Conservation (phyloP, 2,888 invertebrate species). For the Opisthograptis luteolata region DNA sequence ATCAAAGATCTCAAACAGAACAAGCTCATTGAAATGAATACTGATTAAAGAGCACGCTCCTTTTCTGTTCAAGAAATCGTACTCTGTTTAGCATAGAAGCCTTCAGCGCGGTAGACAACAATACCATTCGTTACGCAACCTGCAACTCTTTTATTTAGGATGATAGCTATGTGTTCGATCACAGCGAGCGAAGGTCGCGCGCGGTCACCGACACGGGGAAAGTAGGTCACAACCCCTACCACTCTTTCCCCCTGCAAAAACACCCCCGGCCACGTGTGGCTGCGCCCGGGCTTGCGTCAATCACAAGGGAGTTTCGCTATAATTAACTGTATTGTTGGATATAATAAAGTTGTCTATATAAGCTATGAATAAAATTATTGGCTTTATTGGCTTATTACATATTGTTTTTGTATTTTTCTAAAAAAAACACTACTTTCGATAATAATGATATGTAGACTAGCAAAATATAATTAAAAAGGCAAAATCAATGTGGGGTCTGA, state of each 20-base stretch:
- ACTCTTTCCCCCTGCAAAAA: constrained; percentile 32
- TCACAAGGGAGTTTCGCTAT: constrained; percentile 24
- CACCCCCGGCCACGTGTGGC: constrained; percentile 54
- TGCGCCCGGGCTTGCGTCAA: constrained; percentile 41
- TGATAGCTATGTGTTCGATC: constrained; percentile 59
- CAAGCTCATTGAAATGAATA: neutral
- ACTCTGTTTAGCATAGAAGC: constrained; percentile 22
- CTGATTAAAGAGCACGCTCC: constrained; percentile 5
- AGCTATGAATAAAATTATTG: neutral
- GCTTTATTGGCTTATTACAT: too few relatives aligned
- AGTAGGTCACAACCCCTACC: constrained; percentile 72
- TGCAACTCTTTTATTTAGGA: constrained; percentile 63
- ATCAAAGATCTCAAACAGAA: neutral
- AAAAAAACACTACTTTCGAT: too few relatives aligned
- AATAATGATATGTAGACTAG: too few relatives aligned
- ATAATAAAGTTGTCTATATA: constrained; percentile 9
- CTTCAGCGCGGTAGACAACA: constrained; percentile 48
- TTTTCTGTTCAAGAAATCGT: constrained; percentile 15
- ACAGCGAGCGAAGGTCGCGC: constrained; percentile 77
- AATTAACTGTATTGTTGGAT: constrained; percentile 7
- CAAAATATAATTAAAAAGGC: too few relatives aligned
- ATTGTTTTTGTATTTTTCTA: too few relatives aligned
- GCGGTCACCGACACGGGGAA: constrained; percentile 76
- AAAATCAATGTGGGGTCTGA: too few relatives aligned
- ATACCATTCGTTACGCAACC: constrained; percentile 63